These are phyloP conservation scores for Sycophila texana DNA, from an alignment of 2,888 invertebrate genomes.

Conservation along the genomic window DNA sequence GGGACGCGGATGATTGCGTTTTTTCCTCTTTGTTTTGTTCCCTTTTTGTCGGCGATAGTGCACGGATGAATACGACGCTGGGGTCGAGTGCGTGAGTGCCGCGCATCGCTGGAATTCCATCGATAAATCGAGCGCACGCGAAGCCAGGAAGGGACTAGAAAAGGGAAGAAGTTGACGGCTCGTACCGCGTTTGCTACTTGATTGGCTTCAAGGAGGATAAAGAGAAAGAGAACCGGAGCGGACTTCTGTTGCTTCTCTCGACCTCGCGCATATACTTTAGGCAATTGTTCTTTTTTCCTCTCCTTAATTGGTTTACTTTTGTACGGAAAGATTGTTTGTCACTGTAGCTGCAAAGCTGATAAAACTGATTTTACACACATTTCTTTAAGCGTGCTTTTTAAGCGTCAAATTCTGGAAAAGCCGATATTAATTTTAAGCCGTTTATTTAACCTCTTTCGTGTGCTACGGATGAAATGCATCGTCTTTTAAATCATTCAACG, in stretches of 20 bases:
- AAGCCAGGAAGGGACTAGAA: neutral
- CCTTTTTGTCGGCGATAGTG: neutral
- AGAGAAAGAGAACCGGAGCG: neutral
- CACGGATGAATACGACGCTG: neutral
- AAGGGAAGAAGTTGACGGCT: too few relatives aligned
- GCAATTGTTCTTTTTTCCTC: neutral
- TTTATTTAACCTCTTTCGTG: too few relatives aligned
- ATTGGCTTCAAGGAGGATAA: conserved; percentile 12
- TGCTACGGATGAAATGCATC: too few relatives aligned
- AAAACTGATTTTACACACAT: too few relatives aligned
- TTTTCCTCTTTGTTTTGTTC: neutral
- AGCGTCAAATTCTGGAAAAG: too few relatives aligned
- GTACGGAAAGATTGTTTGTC: too few relatives aligned
- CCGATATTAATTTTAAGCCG: too few relatives aligned
- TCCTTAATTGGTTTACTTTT: too few relatives aligned
- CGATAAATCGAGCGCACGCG: conserved; percentile 24
- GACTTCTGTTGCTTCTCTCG: neutral
- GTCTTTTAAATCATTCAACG: too few relatives aligned
- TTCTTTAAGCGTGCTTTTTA: too few relatives aligned
- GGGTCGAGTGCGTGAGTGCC: neutral
- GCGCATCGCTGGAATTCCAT: conserved; percentile 16
- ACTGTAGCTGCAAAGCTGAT: too few relatives aligned
- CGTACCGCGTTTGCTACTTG: conserved; percentile 33
- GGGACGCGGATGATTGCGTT: conserved; percentile 7
- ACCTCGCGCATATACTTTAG: too few relatives aligned